A percentile compares a stretch with the other conserved stretches of the same genome.
phyloP scores from a whole-genome alignment of 2,797 vertebrate genomes.

The Carduelis carduelis region DNA sequence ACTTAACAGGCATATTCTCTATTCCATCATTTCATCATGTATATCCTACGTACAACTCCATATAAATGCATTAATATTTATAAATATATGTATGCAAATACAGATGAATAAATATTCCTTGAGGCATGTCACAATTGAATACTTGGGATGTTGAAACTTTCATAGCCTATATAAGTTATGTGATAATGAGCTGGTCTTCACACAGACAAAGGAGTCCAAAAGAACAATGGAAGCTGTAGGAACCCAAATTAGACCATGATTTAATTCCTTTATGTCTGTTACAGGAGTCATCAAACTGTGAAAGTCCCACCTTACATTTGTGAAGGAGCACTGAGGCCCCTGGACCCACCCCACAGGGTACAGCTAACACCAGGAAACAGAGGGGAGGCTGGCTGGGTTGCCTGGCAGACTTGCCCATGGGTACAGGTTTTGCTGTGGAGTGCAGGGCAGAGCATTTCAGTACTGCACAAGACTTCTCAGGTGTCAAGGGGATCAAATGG shows the following conservation, averaged over 20 bases:
- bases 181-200: background rate
- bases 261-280: background rate
- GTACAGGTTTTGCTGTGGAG: background rate
- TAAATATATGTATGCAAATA: background rate
- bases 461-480: background rate
- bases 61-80: background rate
- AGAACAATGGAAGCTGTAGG: background rate
- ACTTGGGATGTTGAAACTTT: background rate
- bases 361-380: background rate
- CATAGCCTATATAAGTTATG: background rate
- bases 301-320: background rate
- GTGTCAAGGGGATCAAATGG: background rate
- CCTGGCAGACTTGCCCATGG: background rate
- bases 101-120: background rate
- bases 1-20: background rate
- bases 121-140: background rate
- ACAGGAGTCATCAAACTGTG: background rate
- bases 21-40: background rate
- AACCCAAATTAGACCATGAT: background rate
- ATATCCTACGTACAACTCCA: background rate
- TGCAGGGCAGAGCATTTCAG: background rate
- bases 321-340: background rate
- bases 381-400: background rate
- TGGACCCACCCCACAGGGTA: fast-evolving
- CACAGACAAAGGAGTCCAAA: background rate